These are phyloP conservation scores for Pyrochroa serraticornis DNA, from an alignment of 2,888 invertebrate species.

Conservation along the genomic window DNA sequence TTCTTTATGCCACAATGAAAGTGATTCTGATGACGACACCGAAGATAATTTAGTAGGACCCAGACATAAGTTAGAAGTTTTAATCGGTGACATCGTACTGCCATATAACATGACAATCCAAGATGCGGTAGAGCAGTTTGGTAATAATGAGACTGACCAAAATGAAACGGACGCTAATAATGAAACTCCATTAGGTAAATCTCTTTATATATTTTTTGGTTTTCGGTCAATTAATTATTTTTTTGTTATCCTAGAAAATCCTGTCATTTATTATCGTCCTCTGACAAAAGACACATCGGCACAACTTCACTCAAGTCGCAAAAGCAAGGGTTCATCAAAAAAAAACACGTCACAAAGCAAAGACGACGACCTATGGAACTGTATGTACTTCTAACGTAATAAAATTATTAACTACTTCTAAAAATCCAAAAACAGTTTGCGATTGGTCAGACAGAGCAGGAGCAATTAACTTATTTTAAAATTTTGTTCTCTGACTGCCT, in stretches of 20 bases:
- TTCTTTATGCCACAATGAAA: slow-evolving; percentile 79
- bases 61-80: slow-evolving; percentile 93
- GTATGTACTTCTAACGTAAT: too few species aligned
- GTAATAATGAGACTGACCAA: slow-evolving; percentile 81
- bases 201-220: neutral
- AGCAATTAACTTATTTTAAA: too few species aligned
- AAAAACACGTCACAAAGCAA: slow-evolving; percentile 75
- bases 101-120: slow-evolving; percentile 99
- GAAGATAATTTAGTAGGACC: slow-evolving; percentile 88
- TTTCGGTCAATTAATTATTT: slow-evolving; percentile 5
- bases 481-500: too few species aligned
- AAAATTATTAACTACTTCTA: too few species aligned
- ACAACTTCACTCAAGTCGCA: slow-evolving; percentile 62
- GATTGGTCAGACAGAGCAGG: too few species aligned
- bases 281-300: slow-evolving; percentile 64
- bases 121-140: slow-evolving; percentile 96
- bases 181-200: slow-evolving; percentile 83
- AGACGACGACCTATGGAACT: slow-evolving; percentile 80
- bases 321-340: slow-evolving; percentile 77
- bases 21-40: slow-evolving; percentile 93
- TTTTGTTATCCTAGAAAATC: slow-evolving; percentile 63
- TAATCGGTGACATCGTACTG: slow-evolving; percentile 91
- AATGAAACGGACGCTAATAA: slow-evolving; percentile 89
- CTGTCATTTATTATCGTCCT: slow-evolving; percentile 89
- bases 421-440: too few species aligned